Evolutionary conservation across 2,797 vertebrate genomes (phyloP).

Genomic region (Oreortyx pictus): DNA sequence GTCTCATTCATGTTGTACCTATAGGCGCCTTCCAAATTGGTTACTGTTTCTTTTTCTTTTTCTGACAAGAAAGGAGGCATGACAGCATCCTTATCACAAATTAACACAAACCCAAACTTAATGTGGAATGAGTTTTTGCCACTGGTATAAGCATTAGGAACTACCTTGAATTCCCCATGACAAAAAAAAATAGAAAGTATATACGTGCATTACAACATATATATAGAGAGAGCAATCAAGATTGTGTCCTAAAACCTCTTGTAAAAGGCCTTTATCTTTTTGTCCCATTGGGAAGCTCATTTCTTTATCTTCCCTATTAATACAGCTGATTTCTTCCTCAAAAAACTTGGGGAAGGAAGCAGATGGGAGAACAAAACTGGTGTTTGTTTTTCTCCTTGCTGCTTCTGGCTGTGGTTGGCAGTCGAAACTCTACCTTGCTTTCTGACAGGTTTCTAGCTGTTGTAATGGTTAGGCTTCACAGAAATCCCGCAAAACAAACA

Average conservation of each 20-base stretch:
- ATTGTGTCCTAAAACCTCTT: neutral
- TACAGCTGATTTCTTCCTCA: neutral
- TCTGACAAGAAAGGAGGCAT: neutral
- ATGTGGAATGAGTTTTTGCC: neutral
- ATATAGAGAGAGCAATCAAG: neutral
- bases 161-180: neutral
- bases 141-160: neutral
- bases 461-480: neutral
- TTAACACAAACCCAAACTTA: neutral
- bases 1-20: neutral
- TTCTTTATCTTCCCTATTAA: neutral
- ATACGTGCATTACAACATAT: too few relatives aligned
- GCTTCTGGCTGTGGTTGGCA: neutral
- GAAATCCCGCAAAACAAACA: neutral
- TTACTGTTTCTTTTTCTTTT: neutral
- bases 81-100: neutral
- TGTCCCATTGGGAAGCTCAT: neutral
- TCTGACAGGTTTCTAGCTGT: neutral
- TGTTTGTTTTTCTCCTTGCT: neutral
- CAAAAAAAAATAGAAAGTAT: neutral
- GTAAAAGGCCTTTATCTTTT: neutral
- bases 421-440: neutral
- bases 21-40: neutral
- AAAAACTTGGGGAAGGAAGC: neutral
- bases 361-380: neutral